Evolutionary conservation across 2,888 invertebrate species (phyloP), one percentile per base, ranked within the genome.

Genomic region (Subacronicta megacephala): DNA sequence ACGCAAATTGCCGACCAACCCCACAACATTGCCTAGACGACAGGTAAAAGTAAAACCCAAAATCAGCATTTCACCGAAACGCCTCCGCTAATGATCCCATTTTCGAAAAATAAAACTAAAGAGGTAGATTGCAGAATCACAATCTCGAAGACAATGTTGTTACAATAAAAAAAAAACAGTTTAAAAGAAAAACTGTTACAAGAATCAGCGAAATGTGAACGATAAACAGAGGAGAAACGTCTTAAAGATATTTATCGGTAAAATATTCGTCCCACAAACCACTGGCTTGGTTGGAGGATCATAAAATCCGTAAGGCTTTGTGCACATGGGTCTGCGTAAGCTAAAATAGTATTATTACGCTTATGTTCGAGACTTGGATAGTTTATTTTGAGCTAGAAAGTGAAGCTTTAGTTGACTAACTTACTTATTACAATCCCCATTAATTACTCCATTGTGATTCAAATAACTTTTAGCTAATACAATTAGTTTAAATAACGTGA

Each of bases 201-300:
- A 82, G 86, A 90, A 92, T 92, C 92, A 90, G 92, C 90, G 80
- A 80, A 89, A 90, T 88, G 84, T 85, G 77, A 84, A 89, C 87
- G 85, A 92, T 90, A 92, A 92, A 92, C 89, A 89, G 86, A 88
- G 89, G 84, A 84, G 84, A 86, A 87, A 89, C 76, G 88, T 87
- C 88, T 88, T 86, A 81, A 80, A 89, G 90, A 91, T 91, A 89
- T 92, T 92, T 91, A 91, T 92, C 87, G 85, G 82, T 88, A 87
- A 90, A 90, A 89, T 90, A 92, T 92, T 88, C 90, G 74, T 75
- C 61, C 82, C 81, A 79, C 83, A 82, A 86, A 86, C 82, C 79
- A 82, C 79, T 81, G 81, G 72, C 75, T 62, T 37, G 74, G 72
- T 77, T 77, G 61, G 72, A 73, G 83, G 81, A 85, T 90, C 90